Conservation (phyloP, 2,888 invertebrate genomes). For the Phorcus lineatus region DNA sequence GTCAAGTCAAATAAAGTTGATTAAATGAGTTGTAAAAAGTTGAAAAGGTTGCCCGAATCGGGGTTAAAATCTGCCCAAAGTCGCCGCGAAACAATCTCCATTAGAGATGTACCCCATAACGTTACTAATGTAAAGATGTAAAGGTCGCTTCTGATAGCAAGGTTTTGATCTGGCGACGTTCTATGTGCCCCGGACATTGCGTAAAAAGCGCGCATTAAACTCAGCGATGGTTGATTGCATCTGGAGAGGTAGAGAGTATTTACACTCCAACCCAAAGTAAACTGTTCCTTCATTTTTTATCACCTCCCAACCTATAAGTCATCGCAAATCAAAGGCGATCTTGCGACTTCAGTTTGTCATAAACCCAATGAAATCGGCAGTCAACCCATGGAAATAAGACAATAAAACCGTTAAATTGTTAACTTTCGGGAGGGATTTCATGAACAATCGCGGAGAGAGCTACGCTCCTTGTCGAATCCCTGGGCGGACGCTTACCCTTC, state of each 20-base stretch:
- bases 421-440: neutral
- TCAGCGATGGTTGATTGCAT: neutral
- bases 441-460: neutral
- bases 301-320: neutral
- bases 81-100: no score
- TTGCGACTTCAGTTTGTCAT: neutral
- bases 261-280: conserved; percentile 8
- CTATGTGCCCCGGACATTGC: neutral
- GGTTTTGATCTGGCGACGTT: neutral
- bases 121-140: no score
- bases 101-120: no score
- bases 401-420: conserved; percentile 13
- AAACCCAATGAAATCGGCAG: neutral
- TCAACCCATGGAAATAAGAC: neutral
- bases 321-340: neutral
- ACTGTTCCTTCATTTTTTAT: neutral
- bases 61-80: no score
- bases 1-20: no score
- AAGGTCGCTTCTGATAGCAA: neutral
- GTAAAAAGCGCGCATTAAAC: neutral
- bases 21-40: no score
- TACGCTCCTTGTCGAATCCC: neutral
- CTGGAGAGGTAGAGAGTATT: conserved; percentile 11
- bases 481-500: neutral
- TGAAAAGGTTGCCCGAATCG: no score